A percentile compares a stretch with the other conserved stretches of the same genome.
Conservation (phyloP, 2,797 vertebrate species). For the Tiaroga cobitis region DNA sequence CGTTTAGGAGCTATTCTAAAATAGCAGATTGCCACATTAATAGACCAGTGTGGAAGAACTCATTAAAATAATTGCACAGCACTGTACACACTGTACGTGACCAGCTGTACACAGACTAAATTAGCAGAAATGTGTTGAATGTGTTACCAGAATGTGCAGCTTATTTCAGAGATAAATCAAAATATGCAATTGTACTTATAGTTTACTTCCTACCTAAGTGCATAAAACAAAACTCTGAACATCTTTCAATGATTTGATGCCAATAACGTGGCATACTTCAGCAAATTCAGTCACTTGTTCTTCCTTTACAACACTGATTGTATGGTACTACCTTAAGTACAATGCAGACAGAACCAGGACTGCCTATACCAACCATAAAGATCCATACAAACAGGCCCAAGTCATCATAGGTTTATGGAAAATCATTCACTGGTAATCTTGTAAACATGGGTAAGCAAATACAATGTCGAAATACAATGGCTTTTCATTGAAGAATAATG, state of each 20-base stretch:
- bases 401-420: background rate
- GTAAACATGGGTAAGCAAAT: background rate
- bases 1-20: background rate
- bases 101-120: background rate
- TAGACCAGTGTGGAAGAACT: background rate
- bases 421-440: background rate
- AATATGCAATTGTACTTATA: background rate
- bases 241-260: background rate
- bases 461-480: background rate
- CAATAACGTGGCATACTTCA: background rate
- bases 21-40: background rate
- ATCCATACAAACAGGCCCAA: background rate
- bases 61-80: constrained; percentile 20
- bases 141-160: background rate
- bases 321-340: background rate
- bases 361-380: background rate
- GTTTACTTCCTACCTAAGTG: background rate
- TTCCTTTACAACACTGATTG: background rate
- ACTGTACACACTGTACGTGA: background rate
- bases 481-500: constrained; percentile 18
- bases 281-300: background rate
- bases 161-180: background rate
- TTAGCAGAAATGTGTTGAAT: background rate
- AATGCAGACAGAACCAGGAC: background rate
- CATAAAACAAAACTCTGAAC: background rate